Base-by-base conservation (phyloP, 2,888 invertebrate species). In the Pasiphila rectangulata region DNA sequence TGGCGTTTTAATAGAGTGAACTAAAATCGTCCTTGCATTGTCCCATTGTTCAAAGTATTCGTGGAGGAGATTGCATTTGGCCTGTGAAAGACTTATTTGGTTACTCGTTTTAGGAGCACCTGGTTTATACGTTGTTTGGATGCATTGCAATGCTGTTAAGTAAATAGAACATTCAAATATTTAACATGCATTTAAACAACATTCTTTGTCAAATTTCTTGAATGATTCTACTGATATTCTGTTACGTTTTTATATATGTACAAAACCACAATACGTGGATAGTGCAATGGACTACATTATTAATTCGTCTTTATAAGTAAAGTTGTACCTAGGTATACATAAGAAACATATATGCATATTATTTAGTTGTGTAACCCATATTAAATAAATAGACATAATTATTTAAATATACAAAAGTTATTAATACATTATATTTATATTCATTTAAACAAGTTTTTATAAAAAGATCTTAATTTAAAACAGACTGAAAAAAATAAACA, bases 1-100 rank as follows among this genome's bases (percentile, higher is more conserved):
- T 82, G 78, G 80, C 71, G 61, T 76, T 84, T 85, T 85, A 84
- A 85, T 85, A 75, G 72, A 75, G 75, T 73, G 79, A 76, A 77
- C 75, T 72, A 80, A 81, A 81, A 72, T 75, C 82, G 83, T 82
- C 86, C 86, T 85, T 86, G 83, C 78, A 69, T 84, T 85, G 85
- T 85, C 64, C 81, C 60, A 83, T 86, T 85, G 84, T 69, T 67
- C 59, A 57, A 61, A 67, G 73, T 67, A 68, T 67, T 68, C 67
- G 76, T 77, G 75, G 80, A 66, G 77, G 74, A 67, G 76, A 80
- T 77, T 79, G 79, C 76, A 68, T 75, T 75, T 61, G 60, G 67
- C 56, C 59, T 56, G 61, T 69, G 59, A 62, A 65, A 68, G 63
- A 71, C 69, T 68, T 67, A 68, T 68, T 67, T 64, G 61, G 57